Evolutionary conservation across 2,797 vertebrate genomes (phyloP), one percentile per base, ranked within the genome.

Genomic region (Myoxocephalus aenaeus): DNA sequence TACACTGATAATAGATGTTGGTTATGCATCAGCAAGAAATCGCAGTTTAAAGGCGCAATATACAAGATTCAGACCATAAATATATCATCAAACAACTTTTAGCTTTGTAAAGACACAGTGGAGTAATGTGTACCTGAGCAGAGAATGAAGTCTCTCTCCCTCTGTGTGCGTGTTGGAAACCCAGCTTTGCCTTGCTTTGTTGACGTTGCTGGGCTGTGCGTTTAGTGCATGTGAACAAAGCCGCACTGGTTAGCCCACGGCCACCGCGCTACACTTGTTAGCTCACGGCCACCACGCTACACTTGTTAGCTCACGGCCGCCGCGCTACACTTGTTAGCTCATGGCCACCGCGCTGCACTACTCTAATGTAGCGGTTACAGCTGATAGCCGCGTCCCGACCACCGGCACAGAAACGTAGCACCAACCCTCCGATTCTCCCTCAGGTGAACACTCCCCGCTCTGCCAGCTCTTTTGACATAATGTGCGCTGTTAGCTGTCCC

Each of bases 1-100:
- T 92, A 91, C 92, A 91, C 85, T 86, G 85, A 84, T 86, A 88
- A 90, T 89, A 88, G 80, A 86, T 90, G 87, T 88, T 88, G 86
- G 88, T 89, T 90, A 88, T 85, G 85, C 77, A 84, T 87, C 79
- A 83, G 88, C 71, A 54, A 82, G 69, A 86, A 61, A 87, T 83
- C 81, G 69, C 69, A 42, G 75, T 74, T 77, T 80, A 79, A 57
- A 57, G 6, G 27, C 27, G 13, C 54, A 17, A 57, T 17, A 57
- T 18, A 57, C 15, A 8, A 32, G 54, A 29, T 57, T 57, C 14
- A 32, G 27, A 57, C 15, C 54, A 57, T 17, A 32, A 29, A 57
- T 56, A 27, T 56, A 56, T 29, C 14, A 27, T 15, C 53, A 56
- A 29, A 56, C 25, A 15, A 14, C 13, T 13, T 14, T 14, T 15